phyloP scores from a whole-genome alignment of 2,888 invertebrate genomes.

The Melinaea menophilus region DNA sequence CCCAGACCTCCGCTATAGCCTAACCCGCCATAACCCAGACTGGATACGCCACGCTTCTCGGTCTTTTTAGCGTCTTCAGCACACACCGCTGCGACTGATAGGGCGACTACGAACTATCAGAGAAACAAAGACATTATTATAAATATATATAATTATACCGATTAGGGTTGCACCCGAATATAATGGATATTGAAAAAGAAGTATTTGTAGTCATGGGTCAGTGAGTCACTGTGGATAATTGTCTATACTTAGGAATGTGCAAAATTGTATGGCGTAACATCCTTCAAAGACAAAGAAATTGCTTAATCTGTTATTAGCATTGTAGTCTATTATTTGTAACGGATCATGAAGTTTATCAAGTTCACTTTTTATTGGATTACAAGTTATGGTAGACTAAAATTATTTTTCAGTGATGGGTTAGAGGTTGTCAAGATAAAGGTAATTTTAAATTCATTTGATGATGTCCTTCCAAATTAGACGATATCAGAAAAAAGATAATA shows the following conservation, averaged over 20 bases:
- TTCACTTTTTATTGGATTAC: too few relatives aligned
- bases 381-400: too few relatives aligned
- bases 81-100: conserved; percentile 58
- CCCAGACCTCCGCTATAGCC: conserved; percentile 57
- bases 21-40: conserved; percentile 63
- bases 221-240: conserved; percentile 27
- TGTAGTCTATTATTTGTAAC: conserved; percentile 17
- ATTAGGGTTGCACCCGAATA: not conserved
- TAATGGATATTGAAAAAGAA: not conserved
- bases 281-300: conserved; percentile 32
- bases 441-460: too few relatives aligned
- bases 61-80: conserved; percentile 71
- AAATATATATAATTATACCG: not conserved
- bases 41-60: conserved; percentile 68
- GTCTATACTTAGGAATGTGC: conserved; percentile 30
- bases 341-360: conserved; percentile 1
- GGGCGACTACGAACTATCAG: conserved; percentile 56
- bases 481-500: too few relatives aligned
- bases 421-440: too few relatives aligned
- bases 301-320: conserved; percentile 21
- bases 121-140: conserved; percentile 3
- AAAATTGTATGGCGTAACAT: conserved; percentile 28
- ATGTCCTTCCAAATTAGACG: too few relatives aligned
- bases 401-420: too few relatives aligned
- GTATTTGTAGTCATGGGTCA: conserved; percentile 6